Evolutionary conservation across 1,140 invertebrate genomes (phyloP), one percentile per base, ranked within the genome.

Genomic region (Arctopsyche grandis): DNA sequence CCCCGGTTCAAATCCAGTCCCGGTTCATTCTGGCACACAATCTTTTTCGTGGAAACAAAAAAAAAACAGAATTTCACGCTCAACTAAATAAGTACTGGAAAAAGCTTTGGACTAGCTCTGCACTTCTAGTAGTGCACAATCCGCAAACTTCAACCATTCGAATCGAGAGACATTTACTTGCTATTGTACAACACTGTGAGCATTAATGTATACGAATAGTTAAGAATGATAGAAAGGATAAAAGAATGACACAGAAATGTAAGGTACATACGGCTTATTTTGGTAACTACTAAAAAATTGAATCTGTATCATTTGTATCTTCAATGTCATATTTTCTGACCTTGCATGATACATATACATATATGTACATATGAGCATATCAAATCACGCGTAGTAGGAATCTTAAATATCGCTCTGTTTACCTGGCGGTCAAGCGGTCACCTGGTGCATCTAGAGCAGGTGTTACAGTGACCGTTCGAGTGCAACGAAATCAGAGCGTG

Each of bases 401-500:
- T 26, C 29, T 66, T 12, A 66, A 58, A 26, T 3, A 66, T 66
- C 19, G 22, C 22, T 26, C 29, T 58, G 21, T 16, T 58, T 58
- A 58, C 56, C n/a, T 58, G 21, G n/a, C 21, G 56, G n/a, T 58
- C 56, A 58, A 19, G 48, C 48, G 48, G 19, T 71, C 43, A 71
- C 5, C 69, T 52, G 69, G 9, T 16, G 38, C n/a, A 9, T 1
- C 21, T 7, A 70, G 71, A 71, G 21, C 77, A 78, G 77, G 66
- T 78, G 77, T 71, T 78, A 16, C 56, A 9, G 44, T 38, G 9
- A 43, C 16, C 69, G 48, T 22, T 71, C 77, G 48, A 71, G 77
- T 70, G 77, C 77, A 71, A 71, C 66, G 66, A 78, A 78, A 78
- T 78, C 77, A 73, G 46, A 78, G 46, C 69, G 77, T 70, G 77